Percentiles rank a stretch among this genome's conserved stretches.
Evolutionary conservation across 2,113 vertebrate species (phyloP).

Genomic region (Chaetorhynchus papuensis): DNA sequence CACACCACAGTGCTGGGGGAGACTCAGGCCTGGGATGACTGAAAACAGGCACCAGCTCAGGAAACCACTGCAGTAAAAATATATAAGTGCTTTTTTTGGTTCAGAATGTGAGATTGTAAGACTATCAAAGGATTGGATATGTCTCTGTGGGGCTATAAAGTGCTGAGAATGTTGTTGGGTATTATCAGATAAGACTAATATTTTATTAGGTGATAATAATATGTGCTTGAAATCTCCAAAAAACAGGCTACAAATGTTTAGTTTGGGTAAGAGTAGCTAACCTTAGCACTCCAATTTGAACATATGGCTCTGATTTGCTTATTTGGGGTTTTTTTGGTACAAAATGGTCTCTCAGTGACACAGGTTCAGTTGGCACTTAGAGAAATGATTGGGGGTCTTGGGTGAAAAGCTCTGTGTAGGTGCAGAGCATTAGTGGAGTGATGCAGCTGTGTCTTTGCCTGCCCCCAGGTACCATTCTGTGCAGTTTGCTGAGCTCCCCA

Average conservation of each 20-base stretch:
- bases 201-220: not conserved
- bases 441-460: not conserved
- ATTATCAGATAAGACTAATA: not conserved
- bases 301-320: not conserved
- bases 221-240: not conserved
- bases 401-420: not conserved
- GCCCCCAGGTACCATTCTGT: slow-evolving; percentile 76
- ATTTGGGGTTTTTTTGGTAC: not conserved
- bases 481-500: slow-evolving; percentile 78
- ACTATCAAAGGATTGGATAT: not conserved
- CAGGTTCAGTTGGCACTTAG: accelerated
- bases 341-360: not conserved
- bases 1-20: not conserved
- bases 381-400: not conserved
- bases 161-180: not conserved
- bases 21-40: not conserved
- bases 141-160: not conserved
- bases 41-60: not conserved
- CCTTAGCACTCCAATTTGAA: not conserved
- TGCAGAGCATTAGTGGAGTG: not conserved
- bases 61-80: not conserved
- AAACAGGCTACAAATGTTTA: not conserved
- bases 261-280: not conserved
- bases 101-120: not conserved
- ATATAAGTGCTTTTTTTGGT: not conserved